These are phyloP conservation scores for Troglohyphantes excavatus DNA, from an alignment of 2,888 invertebrate species.

Conservation along the genomic window DNA sequence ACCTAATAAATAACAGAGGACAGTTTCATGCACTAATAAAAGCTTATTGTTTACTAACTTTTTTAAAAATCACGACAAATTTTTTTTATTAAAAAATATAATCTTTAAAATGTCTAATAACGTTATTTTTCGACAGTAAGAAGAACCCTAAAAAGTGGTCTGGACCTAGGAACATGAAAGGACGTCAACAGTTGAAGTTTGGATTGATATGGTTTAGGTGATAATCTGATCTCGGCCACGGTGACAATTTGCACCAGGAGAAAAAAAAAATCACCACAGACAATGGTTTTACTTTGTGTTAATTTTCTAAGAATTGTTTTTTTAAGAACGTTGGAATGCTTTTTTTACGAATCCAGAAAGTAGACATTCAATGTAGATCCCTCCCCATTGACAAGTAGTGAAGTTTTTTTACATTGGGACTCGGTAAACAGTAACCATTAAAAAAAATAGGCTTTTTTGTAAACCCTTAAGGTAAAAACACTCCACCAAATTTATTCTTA, in stretches of 20 bases:
- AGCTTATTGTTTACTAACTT: no score
- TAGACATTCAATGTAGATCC: slow-evolving; percentile 3
- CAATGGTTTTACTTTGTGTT: slow-evolving; percentile 24
- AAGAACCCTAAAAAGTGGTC: slow-evolving; percentile 78
- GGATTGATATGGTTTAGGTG: not conserved
- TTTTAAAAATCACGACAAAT: no score
- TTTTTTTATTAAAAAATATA: no score
- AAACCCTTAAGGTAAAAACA: no score
- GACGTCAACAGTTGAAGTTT: not conserved
- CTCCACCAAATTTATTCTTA: no score
- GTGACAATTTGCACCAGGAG: not conserved
- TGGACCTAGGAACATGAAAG: slow-evolving; percentile 76
- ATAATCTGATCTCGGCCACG: not conserved
- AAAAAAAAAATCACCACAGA: not conserved
- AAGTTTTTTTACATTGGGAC: no score
- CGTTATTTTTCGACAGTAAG: slow-evolving; percentile 67
- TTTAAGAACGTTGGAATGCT: slow-evolving; percentile 28
- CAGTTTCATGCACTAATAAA: no score
- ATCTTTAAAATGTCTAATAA: no score
- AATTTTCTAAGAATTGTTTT: slow-evolving; percentile 32
- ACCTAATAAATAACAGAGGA: no score
- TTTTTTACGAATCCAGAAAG: slow-evolving; percentile 44
- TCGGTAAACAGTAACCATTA: no score
- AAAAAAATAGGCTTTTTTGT: no score
- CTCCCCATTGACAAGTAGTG: not conserved